phyloP scores from a whole-genome alignment of 2,888 invertebrate genomes.

The Stenichneumon culpator region DNA sequence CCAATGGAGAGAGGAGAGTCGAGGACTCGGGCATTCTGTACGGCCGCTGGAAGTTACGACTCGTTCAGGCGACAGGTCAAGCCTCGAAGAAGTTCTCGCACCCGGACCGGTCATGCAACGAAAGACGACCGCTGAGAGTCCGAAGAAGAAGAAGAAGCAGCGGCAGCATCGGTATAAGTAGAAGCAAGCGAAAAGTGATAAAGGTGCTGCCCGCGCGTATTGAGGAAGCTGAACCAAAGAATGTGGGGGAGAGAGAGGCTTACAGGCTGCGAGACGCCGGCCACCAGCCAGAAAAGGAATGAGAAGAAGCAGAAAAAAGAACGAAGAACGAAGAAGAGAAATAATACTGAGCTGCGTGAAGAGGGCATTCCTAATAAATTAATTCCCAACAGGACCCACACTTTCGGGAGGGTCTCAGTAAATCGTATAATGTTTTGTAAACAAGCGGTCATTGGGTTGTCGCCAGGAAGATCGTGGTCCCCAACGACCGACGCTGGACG shows the following conservation, averaged over 20 bases:
- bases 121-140: conserved; percentile 34
- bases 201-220: conserved; percentile 65
- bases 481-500: conserved; percentile 18
- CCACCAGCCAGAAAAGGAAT: conserved; percentile 53
- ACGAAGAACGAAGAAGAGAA: conserved; percentile 69
- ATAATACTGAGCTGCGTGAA: conserved; percentile 78
- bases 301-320: conserved; percentile 39
- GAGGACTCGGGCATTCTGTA: conserved; percentile 29
- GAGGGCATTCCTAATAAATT: conserved; percentile 75
- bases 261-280: conserved; percentile 46
- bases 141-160: not conserved
- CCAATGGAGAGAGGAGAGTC: conserved; percentile 41
- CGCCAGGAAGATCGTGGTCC: conserved; percentile 68
- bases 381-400: conserved; percentile 70
- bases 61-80: conserved; percentile 69
- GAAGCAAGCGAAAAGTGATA: conserved; percentile 61
- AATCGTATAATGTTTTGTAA: conserved; percentile 80
- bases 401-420: conserved; percentile 75
- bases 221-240: conserved; percentile 67
- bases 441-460: conserved; percentile 77
- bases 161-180: not conserved
- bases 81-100: conserved; percentile 54
- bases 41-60: conserved; percentile 72
- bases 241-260: conserved; percentile 52
- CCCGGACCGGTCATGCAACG: conserved; percentile 57